These are phyloP conservation scores for Spodoptera exigua DNA, from an alignment of 2,888 invertebrate genomes.

Conservation along the genomic window DNA sequence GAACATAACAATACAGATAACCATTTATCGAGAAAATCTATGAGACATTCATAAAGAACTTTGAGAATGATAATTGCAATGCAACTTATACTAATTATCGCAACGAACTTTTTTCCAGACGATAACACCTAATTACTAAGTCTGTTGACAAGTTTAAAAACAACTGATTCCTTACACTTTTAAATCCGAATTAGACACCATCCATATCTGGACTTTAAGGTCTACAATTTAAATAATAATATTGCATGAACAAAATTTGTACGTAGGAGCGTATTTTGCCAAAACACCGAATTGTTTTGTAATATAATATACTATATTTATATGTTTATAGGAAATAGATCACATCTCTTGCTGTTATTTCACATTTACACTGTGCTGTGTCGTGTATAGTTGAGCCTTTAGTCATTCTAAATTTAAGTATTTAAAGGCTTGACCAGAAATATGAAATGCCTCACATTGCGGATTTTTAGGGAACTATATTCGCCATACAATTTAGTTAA, in stretches of 20 bases:
- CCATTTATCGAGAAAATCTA: no score
- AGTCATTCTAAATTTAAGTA: conserved; percentile 18
- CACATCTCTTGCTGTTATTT: conserved; percentile 48
- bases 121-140: no score
- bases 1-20: no score
- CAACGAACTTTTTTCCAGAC: no score
- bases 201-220: conserved; percentile 31
- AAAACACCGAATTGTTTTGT: conserved; percentile 57
- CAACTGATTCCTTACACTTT: no score
- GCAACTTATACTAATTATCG: no score
- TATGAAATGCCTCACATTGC: no score
- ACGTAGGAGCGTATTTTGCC: conserved; percentile 49
- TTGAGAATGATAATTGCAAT: no score
- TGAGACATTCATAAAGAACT: no score
- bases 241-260: conserved; percentile 19
- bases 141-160: neutral
- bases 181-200: conserved; percentile 34
- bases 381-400: conserved; percentile 46
- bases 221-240: conserved; percentile 30
- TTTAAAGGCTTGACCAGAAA: no score
- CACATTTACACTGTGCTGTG: conserved; percentile 35
- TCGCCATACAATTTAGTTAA: no score
- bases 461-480: no score
- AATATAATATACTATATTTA: conserved; percentile 37
- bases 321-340: conserved; percentile 59